These are phyloP conservation scores for Ectemnius cavifrons DNA, from an alignment of 2,888 invertebrate species.

Conservation along the genomic window DNA sequence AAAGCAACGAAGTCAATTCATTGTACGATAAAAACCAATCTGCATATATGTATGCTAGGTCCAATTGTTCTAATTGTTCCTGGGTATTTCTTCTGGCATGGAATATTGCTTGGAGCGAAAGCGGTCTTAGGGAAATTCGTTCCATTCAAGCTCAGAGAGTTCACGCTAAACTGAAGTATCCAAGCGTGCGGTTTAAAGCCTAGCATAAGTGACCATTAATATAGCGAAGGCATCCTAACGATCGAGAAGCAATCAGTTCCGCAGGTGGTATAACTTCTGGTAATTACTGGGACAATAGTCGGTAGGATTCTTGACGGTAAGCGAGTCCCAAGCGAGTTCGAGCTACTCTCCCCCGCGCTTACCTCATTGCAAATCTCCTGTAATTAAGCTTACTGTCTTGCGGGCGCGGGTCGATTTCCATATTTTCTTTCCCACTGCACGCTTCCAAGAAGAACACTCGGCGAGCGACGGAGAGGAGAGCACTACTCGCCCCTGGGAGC, in stretches of 20 bases:
- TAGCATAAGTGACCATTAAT: conserved; percentile 18
- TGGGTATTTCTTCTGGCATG: no score
- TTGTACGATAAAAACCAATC: no score
- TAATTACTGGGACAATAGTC: conserved; percentile 66
- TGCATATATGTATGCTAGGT: no score
- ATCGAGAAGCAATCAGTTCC: conserved; percentile 41
- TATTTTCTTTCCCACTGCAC: conserved; percentile 65
- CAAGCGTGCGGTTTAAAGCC: no score
- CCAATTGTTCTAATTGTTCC: no score
- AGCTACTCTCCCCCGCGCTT: conserved; percentile 13
- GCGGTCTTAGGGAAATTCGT: no score
- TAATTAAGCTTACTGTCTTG: conserved; percentile 63
- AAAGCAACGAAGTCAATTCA: no score
- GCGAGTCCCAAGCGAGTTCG: conserved; percentile 22
- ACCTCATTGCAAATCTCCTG: conserved; percentile 41
- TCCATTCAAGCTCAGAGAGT: no score
- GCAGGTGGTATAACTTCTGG: conserved; percentile 46
- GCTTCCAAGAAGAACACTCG: conserved; percentile 52
- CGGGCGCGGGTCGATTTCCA: conserved; percentile 61
- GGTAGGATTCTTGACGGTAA: conserved; percentile 48
- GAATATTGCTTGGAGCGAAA: no score
- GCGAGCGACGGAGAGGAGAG: not conserved
- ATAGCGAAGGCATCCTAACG: conserved; percentile 15
- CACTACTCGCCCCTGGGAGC: conserved; percentile 38
- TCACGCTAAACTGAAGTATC: no score